A percentile compares a stretch with the other conserved stretches of the same genome.
These are phyloP conservation scores for Ameiurus melas DNA, from an alignment of 2,113 vertebrate species.

Conservation along the genomic window DNA sequence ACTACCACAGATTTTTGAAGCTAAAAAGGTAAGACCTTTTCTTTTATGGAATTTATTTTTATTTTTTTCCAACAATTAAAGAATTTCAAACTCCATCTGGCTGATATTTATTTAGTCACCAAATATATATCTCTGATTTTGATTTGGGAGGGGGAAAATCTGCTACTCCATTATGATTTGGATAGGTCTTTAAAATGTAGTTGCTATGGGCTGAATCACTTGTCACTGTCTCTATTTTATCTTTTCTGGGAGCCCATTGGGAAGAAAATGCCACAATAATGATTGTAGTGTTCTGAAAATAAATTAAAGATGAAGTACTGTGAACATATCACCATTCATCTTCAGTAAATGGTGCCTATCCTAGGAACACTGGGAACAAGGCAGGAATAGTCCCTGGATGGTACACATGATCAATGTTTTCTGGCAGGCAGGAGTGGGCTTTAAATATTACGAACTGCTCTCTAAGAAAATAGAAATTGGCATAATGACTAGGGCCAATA, in stretches of 20 bases:
- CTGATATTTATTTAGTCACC: too few relatives aligned
- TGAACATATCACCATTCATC: neutral
- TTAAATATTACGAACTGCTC: neutral
- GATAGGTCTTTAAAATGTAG: neutral
- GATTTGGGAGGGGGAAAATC: neutral
- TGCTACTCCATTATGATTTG: neutral
- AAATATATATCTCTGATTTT: neutral
- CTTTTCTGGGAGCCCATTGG: neutral
- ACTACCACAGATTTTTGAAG: conserved; percentile 60
- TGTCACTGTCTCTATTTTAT: neutral
- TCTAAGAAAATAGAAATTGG: neutral
- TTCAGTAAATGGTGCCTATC: neutral
- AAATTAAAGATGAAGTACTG: neutral
- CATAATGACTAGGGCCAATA: neutral
- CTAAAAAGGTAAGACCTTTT: conserved; percentile 61
- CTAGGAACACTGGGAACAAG: neutral
- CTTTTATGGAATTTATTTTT: neutral
- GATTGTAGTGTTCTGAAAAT: neutral
- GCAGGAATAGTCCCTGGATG: neutral
- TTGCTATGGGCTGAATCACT: neutral
- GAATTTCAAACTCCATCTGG: neutral
- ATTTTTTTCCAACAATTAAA: neutral
- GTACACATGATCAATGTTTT: neutral
- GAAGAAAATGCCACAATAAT: neutral
- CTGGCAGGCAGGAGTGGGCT: neutral